These are phyloP conservation scores for Lemur catta DNA, from an alignment of 2,797 vertebrate species.

Conservation along the genomic window DNA sequence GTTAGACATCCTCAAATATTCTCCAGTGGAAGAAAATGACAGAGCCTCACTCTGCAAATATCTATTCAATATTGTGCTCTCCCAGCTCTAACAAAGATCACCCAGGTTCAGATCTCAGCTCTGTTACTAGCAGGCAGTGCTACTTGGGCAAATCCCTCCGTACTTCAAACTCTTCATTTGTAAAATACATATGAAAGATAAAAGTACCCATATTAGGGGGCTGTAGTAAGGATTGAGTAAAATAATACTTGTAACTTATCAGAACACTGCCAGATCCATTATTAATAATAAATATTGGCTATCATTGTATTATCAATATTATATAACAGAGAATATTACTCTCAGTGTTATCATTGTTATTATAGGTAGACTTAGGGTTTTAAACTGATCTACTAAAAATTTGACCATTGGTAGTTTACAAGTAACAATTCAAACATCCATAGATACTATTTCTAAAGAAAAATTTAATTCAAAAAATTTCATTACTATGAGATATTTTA, in stretches of 20 bases:
- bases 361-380: not conserved
- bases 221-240: not conserved
- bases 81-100: not conserved
- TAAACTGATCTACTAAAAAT: not conserved
- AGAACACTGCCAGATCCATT: not conserved
- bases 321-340: not conserved
- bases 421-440: not conserved
- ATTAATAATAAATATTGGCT: not conserved
- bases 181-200: not conserved
- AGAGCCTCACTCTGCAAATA: not conserved
- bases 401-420: not conserved
- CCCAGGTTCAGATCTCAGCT: not conserved
- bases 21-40: conserved; percentile 4
- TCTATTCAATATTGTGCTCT: not conserved
- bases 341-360: not conserved
- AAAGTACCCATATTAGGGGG: not conserved
- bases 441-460: not conserved
- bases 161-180: not conserved
- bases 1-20: conserved; percentile 53
- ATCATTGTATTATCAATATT: not conserved
- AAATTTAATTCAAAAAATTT: not conserved
- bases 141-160: not conserved
- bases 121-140: not conserved
- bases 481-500: not conserved
- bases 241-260: not conserved